phyloP scores from a whole-genome alignment of 2,888 invertebrate species.

The Microdon myrmicae region DNA sequence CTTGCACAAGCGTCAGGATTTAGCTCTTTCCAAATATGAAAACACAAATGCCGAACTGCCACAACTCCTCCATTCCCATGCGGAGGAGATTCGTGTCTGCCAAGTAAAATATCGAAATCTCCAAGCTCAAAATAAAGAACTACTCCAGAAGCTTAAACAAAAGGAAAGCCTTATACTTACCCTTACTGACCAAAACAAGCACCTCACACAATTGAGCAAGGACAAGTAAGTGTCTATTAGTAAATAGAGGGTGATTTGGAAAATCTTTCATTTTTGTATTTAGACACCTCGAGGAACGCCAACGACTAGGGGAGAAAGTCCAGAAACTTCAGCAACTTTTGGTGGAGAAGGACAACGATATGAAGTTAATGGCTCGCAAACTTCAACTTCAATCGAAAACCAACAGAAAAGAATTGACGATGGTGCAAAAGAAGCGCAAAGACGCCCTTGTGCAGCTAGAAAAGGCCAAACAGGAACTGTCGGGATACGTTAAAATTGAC shows the following conservation, averaged over 20 bases:
- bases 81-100: conserved; percentile 80
- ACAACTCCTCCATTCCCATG: conserved; percentile 76
- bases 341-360: conserved; percentile 73
- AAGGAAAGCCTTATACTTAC: conserved; percentile 75
- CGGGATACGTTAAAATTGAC: conserved; percentile 62
- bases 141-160: conserved; percentile 74
- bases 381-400: conserved; percentile 79
- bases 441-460: conserved; percentile 76
- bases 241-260: neutral
- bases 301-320: conserved; percentile 76
- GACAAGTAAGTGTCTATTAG: conserved; percentile 69
- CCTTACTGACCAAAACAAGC: conserved; percentile 76
- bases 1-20: conserved; percentile 82
- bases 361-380: conserved; percentile 75
- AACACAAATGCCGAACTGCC: conserved; percentile 82
- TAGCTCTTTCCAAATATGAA: conserved; percentile 79
- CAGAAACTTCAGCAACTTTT: conserved; percentile 69
- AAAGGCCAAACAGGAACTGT: conserved; percentile 61
- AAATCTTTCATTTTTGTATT: conserved; percentile 17
- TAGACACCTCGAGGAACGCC: conserved; percentile 77
- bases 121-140: conserved; percentile 73
- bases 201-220: conserved; percentile 76
- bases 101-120: conserved; percentile 76
- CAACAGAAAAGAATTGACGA: conserved; percentile 75
- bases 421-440: conserved; percentile 77